Conservation (phyloP, 2,797 vertebrate species). For the Lepus townsendii region DNA sequence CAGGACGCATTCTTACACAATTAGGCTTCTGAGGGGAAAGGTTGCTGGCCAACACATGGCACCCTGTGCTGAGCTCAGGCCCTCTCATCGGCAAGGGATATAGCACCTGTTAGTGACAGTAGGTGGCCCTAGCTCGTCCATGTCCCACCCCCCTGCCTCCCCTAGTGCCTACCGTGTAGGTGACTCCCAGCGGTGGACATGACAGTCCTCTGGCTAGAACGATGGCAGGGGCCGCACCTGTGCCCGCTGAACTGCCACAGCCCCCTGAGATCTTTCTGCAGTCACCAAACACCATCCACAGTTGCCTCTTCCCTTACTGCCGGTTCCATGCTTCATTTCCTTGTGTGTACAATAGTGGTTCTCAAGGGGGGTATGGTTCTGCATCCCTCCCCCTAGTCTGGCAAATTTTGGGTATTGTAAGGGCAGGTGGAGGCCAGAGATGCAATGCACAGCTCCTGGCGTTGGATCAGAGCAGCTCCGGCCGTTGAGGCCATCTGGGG, state of each 20-base stretch:
- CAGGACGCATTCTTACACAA: not conserved
- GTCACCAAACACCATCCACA: fast-evolving
- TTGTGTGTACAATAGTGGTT: not conserved
- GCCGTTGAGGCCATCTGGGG: no score
- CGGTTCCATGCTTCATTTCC: not conserved
- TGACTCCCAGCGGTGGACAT: not conserved
- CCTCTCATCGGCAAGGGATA: not conserved
- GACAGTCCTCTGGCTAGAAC: not conserved
- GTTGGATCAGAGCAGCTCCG: no score
- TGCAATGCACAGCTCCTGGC: no score
- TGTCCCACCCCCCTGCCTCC: not conserved
- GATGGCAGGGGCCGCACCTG: not conserved
- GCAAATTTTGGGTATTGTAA: not conserved
- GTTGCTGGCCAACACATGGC: not conserved
- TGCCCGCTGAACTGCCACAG: fast-evolving
- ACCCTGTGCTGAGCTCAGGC: not conserved
- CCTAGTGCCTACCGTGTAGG: fast-evolving
- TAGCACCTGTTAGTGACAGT: not conserved
- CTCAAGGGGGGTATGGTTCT: not conserved
- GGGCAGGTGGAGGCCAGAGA: not conserved
- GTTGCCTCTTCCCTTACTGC: fast-evolving
- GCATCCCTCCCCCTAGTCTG: fast-evolving
- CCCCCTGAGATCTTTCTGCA: not conserved
- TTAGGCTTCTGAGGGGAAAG: not conserved
- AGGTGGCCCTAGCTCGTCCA: not conserved